phyloP scores from a whole-genome alignment of 53 echinoderm and acorn worm genomes.

The Arbacia lixula region DNA sequence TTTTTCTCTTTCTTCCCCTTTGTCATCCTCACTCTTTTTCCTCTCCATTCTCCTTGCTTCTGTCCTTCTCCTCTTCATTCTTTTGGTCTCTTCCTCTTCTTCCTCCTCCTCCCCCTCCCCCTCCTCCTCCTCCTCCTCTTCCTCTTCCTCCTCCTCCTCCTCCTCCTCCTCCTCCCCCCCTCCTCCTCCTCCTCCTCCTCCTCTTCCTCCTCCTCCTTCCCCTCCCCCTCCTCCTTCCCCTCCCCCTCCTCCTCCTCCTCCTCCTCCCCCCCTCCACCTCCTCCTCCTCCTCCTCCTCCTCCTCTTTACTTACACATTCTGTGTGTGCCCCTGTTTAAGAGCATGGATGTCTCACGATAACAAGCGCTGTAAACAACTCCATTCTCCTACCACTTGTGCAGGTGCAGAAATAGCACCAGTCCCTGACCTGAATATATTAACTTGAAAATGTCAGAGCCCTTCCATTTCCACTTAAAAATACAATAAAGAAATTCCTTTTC shows the following conservation, averaged over 20 bases:
- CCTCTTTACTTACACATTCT: background rate
- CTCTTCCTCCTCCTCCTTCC: background rate
- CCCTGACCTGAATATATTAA: slow-evolving; percentile 7
- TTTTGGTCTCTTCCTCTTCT: too few relatives aligned
- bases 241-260: background rate
- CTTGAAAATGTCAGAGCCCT: too few relatives aligned
- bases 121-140: background rate
- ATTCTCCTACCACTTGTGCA: slow-evolving; percentile 25
- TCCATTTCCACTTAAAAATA: too few relatives aligned
- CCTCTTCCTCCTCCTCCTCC: background rate
- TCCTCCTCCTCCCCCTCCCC: background rate
- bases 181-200: background rate
- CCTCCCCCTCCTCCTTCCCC: background rate
- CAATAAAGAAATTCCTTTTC: too few relatives aligned
- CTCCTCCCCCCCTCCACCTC: background rate
- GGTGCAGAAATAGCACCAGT: slow-evolving; percentile 10
- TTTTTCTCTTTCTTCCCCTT: too few relatives aligned
- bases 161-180: background rate
- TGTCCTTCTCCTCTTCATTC: too few relatives aligned
- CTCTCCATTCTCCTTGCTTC: too few relatives aligned
- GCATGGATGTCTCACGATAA: background rate
- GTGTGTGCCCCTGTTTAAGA: background rate
- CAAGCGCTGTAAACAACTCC: slow-evolving; percentile 29
- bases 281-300: background rate
- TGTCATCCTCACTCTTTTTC: too few relatives aligned